A percentile compares a stretch with the other conserved stretches of the same genome.
Conservation (phyloP, 2,113 vertebrate species). For the Melanotaenia duboulayi region DNA sequence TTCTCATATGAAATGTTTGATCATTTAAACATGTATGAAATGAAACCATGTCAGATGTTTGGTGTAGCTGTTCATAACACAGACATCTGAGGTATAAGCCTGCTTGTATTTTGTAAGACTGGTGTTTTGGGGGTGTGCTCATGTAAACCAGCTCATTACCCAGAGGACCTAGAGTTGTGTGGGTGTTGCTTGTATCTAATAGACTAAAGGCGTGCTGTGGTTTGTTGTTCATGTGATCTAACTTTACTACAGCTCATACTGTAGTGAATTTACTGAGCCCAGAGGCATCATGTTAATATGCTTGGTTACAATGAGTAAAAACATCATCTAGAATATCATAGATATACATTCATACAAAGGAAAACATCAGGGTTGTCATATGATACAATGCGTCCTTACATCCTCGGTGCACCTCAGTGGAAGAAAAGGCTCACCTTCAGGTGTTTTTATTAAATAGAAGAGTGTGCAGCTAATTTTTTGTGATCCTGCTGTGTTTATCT, state of each 20-base stretch:
- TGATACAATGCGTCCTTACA: slow-evolving; percentile 20
- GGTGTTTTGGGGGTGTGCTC: slow-evolving; percentile 29
- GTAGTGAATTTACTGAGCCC: slow-evolving; percentile 46
- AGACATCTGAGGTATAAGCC: rapidly evolving
- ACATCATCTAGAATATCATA: slow-evolving; percentile 25
- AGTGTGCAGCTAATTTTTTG: slow-evolving; percentile 39
- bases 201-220: slow-evolving; percentile 46
- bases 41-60: not conserved
- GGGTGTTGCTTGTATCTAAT: slow-evolving; percentile 46
- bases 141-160: slow-evolving; percentile 57
- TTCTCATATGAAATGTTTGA: not conserved
- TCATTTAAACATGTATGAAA: not conserved
- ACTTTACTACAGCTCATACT: slow-evolving; percentile 49
- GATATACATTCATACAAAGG: slow-evolving; percentile 32
- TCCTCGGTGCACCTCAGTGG: not conserved
- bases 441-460: slow-evolving; percentile 9
- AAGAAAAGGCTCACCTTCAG: not conserved
- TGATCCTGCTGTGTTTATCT: slow-evolving; percentile 43
- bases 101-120: not conserved
- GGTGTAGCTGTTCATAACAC: not conserved
- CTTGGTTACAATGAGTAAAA: slow-evolving; percentile 47
- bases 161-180: slow-evolving; percentile 52
- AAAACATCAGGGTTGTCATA: slow-evolving; percentile 22
- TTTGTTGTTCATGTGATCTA: slow-evolving; percentile 48
- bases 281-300: slow-evolving; percentile 53